Conservation (phyloP, 1,140 invertebrate genomes). For the Holotrichia oblita region DNA sequence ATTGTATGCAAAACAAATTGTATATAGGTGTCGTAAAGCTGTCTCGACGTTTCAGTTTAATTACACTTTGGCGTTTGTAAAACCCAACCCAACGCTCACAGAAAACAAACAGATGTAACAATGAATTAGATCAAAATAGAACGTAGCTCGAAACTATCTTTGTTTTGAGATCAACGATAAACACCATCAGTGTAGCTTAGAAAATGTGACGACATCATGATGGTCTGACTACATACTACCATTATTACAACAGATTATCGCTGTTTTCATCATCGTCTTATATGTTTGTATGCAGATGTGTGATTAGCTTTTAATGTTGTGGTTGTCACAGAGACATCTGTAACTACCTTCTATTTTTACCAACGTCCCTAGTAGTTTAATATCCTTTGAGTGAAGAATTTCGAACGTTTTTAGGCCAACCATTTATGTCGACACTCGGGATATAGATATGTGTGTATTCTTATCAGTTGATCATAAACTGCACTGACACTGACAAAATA, state of each 20-base stretch:
- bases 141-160: slow-evolving; percentile 26
- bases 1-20: slow-evolving; percentile 23
- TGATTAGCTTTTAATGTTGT: not conserved
- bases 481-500: not conserved
- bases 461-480: too few relatives aligned
- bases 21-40: slow-evolving; percentile 26
- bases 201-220: slow-evolving; percentile 27
- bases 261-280: not conserved
- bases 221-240: not conserved
- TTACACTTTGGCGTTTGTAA: slow-evolving; percentile 21
- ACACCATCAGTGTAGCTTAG: not conserved
- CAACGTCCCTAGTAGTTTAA: not conserved
- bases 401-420: not conserved
- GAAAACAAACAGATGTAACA: slow-evolving; percentile 29
- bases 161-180: slow-evolving; percentile 8
- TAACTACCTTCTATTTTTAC: not conserved
- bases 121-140: slow-evolving; percentile 22
- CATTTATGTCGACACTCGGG: not conserved
- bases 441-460: not conserved
- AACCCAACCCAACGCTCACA: slow-evolving; percentile 22
- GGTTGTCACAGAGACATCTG: not conserved
- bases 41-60: slow-evolving; percentile 32
- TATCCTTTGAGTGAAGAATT: not conserved
- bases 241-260: slow-evolving; percentile 19
- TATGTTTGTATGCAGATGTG: not conserved